Evolutionary conservation across 2,113 vertebrate species (phyloP).

Genomic region (Corythoichthys haematopterus): DNA sequence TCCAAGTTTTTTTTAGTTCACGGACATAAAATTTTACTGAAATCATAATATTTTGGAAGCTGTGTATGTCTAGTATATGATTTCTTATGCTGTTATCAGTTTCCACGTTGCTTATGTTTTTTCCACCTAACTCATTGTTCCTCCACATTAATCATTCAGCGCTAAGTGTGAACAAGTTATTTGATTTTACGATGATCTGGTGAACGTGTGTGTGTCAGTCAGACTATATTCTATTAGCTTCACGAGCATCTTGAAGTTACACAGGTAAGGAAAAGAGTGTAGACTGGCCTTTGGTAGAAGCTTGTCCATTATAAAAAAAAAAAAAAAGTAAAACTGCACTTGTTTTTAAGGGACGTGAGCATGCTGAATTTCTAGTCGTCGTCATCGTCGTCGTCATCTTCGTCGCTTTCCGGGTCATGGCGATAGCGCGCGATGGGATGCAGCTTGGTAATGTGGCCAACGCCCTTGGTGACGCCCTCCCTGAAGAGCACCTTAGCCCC

Average conservation of each 20-base stretch:
- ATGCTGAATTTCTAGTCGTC: not conserved
- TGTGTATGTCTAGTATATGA: not conserved
- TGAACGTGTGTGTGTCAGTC: not conserved
- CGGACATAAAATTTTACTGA: not conserved
- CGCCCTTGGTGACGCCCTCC: constrained; percentile 94
- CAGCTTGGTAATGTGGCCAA: constrained; percentile 91
- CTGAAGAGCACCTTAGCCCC: constrained; percentile 95
- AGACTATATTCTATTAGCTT: not conserved
- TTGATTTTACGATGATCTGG: not conserved
- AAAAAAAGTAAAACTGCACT: not conserved
- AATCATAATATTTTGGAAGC: not conserved
- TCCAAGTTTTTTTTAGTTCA: not conserved
- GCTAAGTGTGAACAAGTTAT: not conserved
- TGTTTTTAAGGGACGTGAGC: not conserved
- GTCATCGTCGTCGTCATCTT: constrained; percentile 38
- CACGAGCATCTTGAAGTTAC: not conserved
- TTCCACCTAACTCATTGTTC: not conserved
- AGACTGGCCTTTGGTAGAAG: constrained; percentile 25
- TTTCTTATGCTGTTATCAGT: not conserved
- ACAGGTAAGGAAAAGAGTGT: not conserved
- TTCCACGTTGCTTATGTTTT: not conserved
- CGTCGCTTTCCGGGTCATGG: constrained; percentile 30
- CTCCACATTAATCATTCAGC: not conserved
- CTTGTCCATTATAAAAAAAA: not conserved
- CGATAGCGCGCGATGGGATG: constrained; percentile 74